A percentile compares a stretch with the other conserved stretches of the same genome.
Conservation (phyloP, 2,113 vertebrate genomes). For the Poeciliopsis occidentalis region DNA sequence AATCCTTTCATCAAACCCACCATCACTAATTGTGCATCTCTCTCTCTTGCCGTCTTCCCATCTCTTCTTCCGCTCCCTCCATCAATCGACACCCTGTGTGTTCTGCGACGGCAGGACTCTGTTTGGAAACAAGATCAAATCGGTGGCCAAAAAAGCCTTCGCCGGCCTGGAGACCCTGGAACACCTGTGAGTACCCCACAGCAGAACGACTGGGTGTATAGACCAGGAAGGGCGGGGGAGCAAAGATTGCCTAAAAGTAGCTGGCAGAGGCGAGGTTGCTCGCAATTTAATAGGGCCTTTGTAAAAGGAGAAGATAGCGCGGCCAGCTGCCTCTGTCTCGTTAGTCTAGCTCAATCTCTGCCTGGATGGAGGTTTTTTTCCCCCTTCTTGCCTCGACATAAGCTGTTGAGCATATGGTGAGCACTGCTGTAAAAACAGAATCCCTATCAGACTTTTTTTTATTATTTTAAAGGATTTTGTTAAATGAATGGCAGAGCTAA, state of each 20-base stretch:
- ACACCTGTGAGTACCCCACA: conserved; percentile 98
- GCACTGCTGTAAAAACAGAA: conserved; percentile 61
- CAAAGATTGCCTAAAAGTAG: conserved; percentile 78
- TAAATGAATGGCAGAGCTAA: conserved; percentile 10
- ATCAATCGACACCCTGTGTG: conserved; percentile 78
- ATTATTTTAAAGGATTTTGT: conserved; percentile 53
- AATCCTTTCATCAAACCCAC: conserved; percentile 78
- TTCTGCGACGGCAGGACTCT: conserved; percentile 94
- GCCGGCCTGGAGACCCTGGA: conserved; percentile 93
- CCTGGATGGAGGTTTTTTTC: conserved; percentile 69
- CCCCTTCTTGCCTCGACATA: conserved; percentile 57
- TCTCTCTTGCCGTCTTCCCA: conserved; percentile 13
- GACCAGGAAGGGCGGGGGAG: neutral
- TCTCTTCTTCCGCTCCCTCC: conserved; percentile 43
- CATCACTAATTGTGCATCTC: conserved; percentile 81
- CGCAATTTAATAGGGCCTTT: conserved; percentile 89
- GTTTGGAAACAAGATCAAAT: conserved; percentile 99
- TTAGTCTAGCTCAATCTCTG: conserved; percentile 81
- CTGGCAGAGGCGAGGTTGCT: conserved; percentile 82
- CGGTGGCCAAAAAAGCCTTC: conserved; percentile 97
- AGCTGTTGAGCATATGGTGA: conserved; percentile 81
- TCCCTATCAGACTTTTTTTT: conserved; percentile 52
- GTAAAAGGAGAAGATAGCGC: conserved; percentile 88
- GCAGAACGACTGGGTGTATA: conserved; percentile 5
- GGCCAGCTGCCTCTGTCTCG: conserved; percentile 88